phyloP scores from a whole-genome alignment of 2,113 vertebrate genomes.

The Hippocampus mohnikei region DNA sequence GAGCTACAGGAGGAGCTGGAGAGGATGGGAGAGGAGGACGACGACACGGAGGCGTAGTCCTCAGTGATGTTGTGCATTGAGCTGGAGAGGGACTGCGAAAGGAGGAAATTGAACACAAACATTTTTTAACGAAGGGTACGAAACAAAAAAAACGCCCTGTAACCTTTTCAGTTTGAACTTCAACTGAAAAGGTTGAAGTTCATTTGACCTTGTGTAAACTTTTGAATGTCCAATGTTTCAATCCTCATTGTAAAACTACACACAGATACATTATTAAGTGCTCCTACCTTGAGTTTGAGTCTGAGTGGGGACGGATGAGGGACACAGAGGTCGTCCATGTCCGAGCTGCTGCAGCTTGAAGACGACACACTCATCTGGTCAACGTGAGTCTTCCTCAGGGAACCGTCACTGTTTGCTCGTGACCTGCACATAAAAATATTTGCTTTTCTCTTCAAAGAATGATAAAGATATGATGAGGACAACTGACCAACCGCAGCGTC shows the following conservation, averaged over 20 bases:
- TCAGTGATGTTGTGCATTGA: slow-evolving; percentile 75
- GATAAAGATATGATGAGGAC: neutral
- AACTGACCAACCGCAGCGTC: neutral
- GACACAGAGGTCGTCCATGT: slow-evolving; percentile 67
- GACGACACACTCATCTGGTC: slow-evolving; percentile 75
- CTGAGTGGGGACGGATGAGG: slow-evolving; percentile 51
- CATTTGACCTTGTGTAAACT: too few species aligned
- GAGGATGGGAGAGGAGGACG: slow-evolving; percentile 31
- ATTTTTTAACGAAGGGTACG: neutral
- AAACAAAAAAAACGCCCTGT: too few species aligned
- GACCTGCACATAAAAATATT: slow-evolving; percentile 55
- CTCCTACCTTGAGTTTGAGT: slow-evolving; percentile 60
- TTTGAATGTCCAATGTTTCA: too few species aligned
- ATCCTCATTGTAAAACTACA: neutral
- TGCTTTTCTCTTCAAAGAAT: neutral
- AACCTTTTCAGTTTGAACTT: too few species aligned
- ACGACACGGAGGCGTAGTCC: slow-evolving; percentile 62
- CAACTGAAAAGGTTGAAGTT: too few species aligned
- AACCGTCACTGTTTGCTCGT: slow-evolving; percentile 54
- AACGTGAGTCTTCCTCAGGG: slow-evolving; percentile 51
- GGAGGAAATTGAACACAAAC: neutral
- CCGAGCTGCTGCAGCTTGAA: slow-evolving; percentile 72
- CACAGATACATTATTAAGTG: neutral
- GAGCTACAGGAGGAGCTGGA: slow-evolving; percentile 58
- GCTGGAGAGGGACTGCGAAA: slow-evolving; percentile 49